Conservation (phyloP, 2,888 invertebrate species). For the Oegoconia quadripuncta region DNA sequence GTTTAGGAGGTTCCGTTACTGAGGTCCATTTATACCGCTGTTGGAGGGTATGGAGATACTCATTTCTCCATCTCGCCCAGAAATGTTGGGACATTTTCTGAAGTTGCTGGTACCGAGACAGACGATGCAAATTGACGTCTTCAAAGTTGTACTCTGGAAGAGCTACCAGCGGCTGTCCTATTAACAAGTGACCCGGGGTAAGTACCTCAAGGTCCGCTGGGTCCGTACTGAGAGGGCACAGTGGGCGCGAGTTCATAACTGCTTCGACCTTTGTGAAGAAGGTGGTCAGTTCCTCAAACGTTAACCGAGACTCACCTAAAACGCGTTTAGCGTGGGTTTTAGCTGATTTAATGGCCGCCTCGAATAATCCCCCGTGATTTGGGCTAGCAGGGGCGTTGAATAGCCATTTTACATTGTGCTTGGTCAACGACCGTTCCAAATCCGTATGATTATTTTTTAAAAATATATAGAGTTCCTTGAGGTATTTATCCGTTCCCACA, state of each 20-base stretch:
- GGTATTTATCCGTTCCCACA: conserved; percentile 13
- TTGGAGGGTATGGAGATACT: too few species aligned
- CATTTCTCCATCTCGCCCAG: too few species aligned
- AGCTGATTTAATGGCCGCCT: background rate
- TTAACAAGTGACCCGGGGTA: too few species aligned
- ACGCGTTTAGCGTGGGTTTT: background rate
- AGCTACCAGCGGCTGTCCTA: background rate
- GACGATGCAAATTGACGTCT: background rate
- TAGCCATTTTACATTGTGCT: background rate
- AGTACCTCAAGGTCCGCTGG: too few species aligned
- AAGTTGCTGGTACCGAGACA: background rate
- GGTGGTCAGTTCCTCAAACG: background rate
- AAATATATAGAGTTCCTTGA: conserved; percentile 2
- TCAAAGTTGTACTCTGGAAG: background rate
- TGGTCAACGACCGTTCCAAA: too few species aligned
- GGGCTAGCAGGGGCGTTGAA: background rate
- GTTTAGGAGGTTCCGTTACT: too few species aligned
- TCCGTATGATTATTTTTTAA: background rate
- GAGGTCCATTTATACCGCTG: too few species aligned
- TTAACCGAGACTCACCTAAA: background rate
- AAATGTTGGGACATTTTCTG: too few species aligned
- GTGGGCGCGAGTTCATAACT: too few species aligned
- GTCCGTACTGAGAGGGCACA: too few species aligned
- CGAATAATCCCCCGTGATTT: background rate
- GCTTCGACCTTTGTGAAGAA: background rate